phyloP scores from a whole-genome alignment of 2,797 vertebrate species.

The Urosaurus nigricauda region DNA sequence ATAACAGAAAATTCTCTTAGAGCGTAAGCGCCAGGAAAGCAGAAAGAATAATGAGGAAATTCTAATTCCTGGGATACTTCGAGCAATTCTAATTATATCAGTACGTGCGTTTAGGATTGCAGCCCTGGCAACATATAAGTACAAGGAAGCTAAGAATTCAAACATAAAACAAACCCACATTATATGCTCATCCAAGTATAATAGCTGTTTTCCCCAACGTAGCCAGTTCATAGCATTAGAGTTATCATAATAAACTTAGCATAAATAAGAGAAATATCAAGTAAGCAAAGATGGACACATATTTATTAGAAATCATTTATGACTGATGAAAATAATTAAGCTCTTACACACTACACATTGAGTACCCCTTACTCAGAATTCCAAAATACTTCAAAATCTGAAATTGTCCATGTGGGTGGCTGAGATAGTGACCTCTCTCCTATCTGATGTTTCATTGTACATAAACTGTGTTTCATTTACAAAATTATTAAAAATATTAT shows the following conservation, averaged over 20 bases:
- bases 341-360: not conserved
- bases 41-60: not conserved
- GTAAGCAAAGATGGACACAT: conserved; percentile 4
- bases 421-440: too few species aligned
- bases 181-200: not conserved
- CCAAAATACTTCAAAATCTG: too few species aligned
- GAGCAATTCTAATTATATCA: not conserved
- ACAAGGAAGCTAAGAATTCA: not conserved
- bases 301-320: not conserved
- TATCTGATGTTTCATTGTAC: too few species aligned
- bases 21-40: not conserved
- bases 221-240: not conserved
- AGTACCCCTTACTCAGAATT: too few species aligned
- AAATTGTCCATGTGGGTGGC: too few species aligned
- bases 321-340: not conserved
- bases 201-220: not conserved
- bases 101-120: not conserved
- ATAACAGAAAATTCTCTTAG: conserved; percentile 13
- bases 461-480: too few species aligned
- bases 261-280: not conserved
- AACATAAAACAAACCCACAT: not conserved
- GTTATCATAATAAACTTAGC: not conserved
- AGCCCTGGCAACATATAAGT: not conserved
- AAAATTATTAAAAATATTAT: too few species aligned
- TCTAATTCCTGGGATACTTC: not conserved